Base-by-base conservation (phyloP, 2,888 invertebrate genomes). In the Ornithoptera alexandrae region DNA sequence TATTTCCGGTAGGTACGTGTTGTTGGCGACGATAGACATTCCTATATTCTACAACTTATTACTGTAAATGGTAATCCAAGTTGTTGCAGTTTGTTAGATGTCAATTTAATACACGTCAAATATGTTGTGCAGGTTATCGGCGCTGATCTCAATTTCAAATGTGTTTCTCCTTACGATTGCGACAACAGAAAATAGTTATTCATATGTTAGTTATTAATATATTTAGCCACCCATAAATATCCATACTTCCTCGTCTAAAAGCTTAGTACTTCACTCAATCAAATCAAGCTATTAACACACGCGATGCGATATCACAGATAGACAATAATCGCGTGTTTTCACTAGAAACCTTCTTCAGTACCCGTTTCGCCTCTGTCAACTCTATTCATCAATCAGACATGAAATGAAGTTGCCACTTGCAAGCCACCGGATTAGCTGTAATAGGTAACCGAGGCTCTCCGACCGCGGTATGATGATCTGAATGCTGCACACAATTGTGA, bases 341-440 rank as follows among this genome's bases (percentile, higher is more conserved):
- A 82, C 82, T 84, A 84, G 84, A 84, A 85, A 84, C 82, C 82
- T 80, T 81, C 81, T 80, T 77, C 75, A 79, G 84, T 84, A 84
- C 86, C 84, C 83, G 86, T 82, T 81, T 81, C 78, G 83, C 80
- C 73, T 71, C 77, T 84, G 87, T 86, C 87, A 46, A 81, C 76
- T 72, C 79, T 76, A 85, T 89, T 83, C 80, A 90, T 90, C 90
- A 89, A 88, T 89, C 88, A 82, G 75, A 72, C 77, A 78, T 76
- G 77, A 79, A 81, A 82, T 80, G 78, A 84, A 84, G 78, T 84
- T 81, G 83, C 85, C 83, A 81, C 84, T 87, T 80, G 81, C 78
- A 73, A 77, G 75, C 81, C 80, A 81, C 82, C 75, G 81, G 81
- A 84, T 80, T 84, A 80, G 74, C 81, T 84, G 78, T 87, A 87